A percentile compares a stretch with the other conserved stretches of the same genome.
These are phyloP conservation scores for Paratilapia polleni DNA, from an alignment of 2,113 vertebrate genomes.

Conservation along the genomic window DNA sequence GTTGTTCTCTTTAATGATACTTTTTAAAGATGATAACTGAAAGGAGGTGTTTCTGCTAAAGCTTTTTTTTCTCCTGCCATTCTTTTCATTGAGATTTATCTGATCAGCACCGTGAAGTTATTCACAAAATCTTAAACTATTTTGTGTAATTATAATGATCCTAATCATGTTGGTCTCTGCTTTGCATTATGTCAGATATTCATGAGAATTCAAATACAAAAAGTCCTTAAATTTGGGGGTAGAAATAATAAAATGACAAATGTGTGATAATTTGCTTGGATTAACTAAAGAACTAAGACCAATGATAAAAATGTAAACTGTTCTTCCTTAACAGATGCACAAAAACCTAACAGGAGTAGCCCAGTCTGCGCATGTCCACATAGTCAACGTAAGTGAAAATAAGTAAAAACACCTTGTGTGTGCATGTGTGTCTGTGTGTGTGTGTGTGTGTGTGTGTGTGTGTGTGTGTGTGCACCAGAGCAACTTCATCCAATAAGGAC, in stretches of 20 bases:
- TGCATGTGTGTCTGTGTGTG: not conserved
- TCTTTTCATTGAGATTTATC: not conserved
- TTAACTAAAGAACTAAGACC: no score
- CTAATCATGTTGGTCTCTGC: not conserved
- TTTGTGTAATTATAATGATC: not conserved
- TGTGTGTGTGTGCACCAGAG: slow-evolving; percentile 28
- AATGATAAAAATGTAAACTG: not conserved
- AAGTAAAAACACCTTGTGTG: no score
- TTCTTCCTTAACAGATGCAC: not conserved
- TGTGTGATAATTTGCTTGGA: not conserved
- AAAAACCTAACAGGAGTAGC: not conserved
- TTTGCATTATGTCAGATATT: not conserved
- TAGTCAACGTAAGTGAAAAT: no score
- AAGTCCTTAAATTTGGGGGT: no score
- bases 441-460: not conserved
- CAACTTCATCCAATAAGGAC: slow-evolving; percentile 52
- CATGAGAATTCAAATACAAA: not conserved
- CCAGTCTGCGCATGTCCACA: no score
- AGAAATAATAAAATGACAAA: no score
- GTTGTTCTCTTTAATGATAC: slow-evolving; percentile 11
- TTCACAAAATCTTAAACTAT: not conserved
- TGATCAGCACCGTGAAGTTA: not conserved
- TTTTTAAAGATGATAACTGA: not conserved
- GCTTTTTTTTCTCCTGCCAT: not conserved
- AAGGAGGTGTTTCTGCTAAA: not conserved